Base-by-base conservation (phyloP, 2,113 vertebrate species). In the Tupaia chinensis region DNA sequence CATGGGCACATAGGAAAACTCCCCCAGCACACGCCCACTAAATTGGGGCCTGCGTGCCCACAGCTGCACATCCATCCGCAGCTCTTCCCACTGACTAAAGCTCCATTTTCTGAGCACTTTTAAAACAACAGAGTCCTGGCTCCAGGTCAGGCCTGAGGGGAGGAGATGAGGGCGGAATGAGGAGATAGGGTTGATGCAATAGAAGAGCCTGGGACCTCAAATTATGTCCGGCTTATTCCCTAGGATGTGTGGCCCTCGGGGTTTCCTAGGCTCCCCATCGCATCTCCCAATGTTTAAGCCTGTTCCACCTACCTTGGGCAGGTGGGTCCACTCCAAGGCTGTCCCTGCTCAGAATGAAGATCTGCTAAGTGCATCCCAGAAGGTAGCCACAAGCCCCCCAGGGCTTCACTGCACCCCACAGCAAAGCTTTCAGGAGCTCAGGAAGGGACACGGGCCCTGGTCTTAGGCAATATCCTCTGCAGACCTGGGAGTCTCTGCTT, bases 121-220 rank as follows among this genome's bases (percentile, higher is more conserved):
- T 68, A 94, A 91, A 90, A 92, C 25, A 94, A 94, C 78, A 94
- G 54, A 92, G 80, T 78, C 91, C 95, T 95, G 95, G 87, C 82
- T 94, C 61, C 74, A 68, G 19, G 88, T 89, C 95, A 84, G 77
- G 83, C 83, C 81, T 89, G 70, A 60, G 60, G 78, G 76, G 73
- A 89, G 92, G 91, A 96, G 93, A 96, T 97, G 95, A 96, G 87
- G n/a, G n/a, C 96, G 80, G 97, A 95, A 97, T 80, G 92, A 90
- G 66, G 34, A 69, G 63, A 80, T 79, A 76, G 89, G 78, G 34
- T 25, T 5, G 58, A 58, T 86, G 74, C 85, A 82, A 58, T 82
- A 66, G 25, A 82, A 95, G 61, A 63, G 89, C 23, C 82, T 10
- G 53, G 44, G 91, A 95, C 88, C 91, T 96, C 92, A 56, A 56